Evolutionary conservation across 2,888 invertebrate genomes (phyloP).

Genomic region (Leucania comma): DNA sequence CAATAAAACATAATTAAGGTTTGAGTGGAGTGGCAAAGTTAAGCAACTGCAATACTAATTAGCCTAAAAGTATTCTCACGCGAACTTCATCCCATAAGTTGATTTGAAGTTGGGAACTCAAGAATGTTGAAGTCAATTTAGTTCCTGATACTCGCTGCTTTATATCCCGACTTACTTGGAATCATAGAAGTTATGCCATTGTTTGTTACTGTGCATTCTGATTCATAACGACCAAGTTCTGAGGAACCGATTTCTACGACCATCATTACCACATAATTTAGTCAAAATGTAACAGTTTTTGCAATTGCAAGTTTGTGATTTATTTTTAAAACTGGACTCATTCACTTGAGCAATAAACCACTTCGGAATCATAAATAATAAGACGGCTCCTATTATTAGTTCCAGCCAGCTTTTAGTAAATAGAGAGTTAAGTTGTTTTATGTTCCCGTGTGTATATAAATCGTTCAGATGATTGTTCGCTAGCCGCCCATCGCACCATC

Average conservation of each 20-base stretch:
- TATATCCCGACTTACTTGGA: constrained; percentile 38
- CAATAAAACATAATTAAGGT: constrained; percentile 52
- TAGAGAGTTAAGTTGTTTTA: constrained; percentile 34
- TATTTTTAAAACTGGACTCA: constrained; percentile 37
- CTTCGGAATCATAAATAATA: constrained; percentile 30
- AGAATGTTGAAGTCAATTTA: constrained; percentile 59
- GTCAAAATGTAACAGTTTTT: constrained; percentile 37
- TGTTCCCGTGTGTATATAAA: constrained; percentile 22
- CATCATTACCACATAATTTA: constrained; percentile 42
- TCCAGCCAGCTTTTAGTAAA: constrained; percentile 22
- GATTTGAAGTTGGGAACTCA: constrained; percentile 51
- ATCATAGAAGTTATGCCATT: constrained; percentile 40
- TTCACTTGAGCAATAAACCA: constrained; percentile 24
- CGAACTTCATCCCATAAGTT: constrained; percentile 54
- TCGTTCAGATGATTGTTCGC: constrained; percentile 41
- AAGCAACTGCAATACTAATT: constrained; percentile 58
- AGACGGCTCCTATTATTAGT: constrained; percentile 20
- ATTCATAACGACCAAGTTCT: constrained; percentile 40
- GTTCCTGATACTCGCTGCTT: constrained; percentile 42
- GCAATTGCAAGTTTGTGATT: constrained; percentile 27
- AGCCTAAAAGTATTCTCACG: constrained; percentile 58
- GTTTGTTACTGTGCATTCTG: constrained; percentile 39
- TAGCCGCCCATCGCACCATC: constrained; percentile 26
- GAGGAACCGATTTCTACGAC: constrained; percentile 31
- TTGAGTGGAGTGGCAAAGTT: constrained; percentile 45